Base-by-base conservation (phyloP, 1,140 invertebrate genomes). In the Zaprionus inermis region DNA sequence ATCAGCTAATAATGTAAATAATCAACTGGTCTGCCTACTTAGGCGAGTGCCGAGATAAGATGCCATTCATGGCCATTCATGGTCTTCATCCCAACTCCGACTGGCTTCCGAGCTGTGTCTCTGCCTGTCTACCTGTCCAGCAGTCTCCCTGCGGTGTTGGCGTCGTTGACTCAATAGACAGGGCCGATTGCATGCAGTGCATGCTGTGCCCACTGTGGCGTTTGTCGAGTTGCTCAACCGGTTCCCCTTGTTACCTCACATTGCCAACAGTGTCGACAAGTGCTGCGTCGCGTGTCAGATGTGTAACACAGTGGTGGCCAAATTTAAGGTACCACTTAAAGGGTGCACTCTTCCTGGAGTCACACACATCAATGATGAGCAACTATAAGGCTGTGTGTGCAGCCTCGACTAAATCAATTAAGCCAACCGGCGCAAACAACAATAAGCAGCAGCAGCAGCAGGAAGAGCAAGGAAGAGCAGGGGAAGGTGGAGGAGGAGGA, bases 401-500 rank as follows among this genome's bases (percentile, higher is more conserved):
- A 78, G 80, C 79, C 51, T 59, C 73, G 77, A 78, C 80, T 89
- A 89, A 88, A 88, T 89, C 84, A 88, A 88, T 88, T 88, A 88
- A 80, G 71, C 66, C 80, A 89, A 80, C 79, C 78, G 78, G 57
- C 80, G 30, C 44, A 59, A 58, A 56, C 54, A 78, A 57, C 59
- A 49, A 49, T 49, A 49, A 49, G 44, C 44, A 64, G 58, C 54
- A 79, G 61, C 69, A 78, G 41, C 41, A 69, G 28, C 51, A 60
- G 65, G 60, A 46, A 71, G 6, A 46, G 44, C 68, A 78, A 4
- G 24, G 24, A 28, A 24, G 59, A 76, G 64, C 69, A 81, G 78
- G n/a, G n/a, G n/a, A n/a, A n/a, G n/a, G n/a, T n/a, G n/a, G n/a
- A n/a, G n/a, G n/a, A n/a, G n/a, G n/a, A n/a, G 64, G 60, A 46